Base-by-base conservation (phyloP, 2,888 invertebrate species). In the Torymus texanus region DNA sequence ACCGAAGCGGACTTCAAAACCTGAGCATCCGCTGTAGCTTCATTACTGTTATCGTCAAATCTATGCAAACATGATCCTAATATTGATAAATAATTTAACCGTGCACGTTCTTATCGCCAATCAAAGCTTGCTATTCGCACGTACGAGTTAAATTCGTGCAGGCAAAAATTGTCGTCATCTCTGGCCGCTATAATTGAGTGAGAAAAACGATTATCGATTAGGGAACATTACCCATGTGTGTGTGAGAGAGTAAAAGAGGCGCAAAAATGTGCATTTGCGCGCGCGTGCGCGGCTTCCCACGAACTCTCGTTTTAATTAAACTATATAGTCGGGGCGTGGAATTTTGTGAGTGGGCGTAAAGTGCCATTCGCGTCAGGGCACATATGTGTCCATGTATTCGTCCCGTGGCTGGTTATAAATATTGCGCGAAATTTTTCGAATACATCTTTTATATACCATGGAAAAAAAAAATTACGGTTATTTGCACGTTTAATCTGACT, bases 231-330 rank as follows among this genome's bases (percentile, higher is more conserved):
- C 61, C 65, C 41, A 58, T 53, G 18, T n/a, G 65, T 51, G 63
- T 55, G 16, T 41, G 18, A 14, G 65, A 21, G 62, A 3, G 24
- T 18, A 65, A 73, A 65, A 71, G 59, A 21, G 55, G 29, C 62
- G 29, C 12, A 71, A 77, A 77, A 77, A 75, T 71, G 41, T 8
- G 4, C 29, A 2, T 21, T 21, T 21, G 63, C 70, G 13, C 58
- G 65, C n/a, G 76, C 76, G 71, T 65, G 76, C 41, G n/a, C n/a
- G n/a, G n/a, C n/a, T n/a, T n/a, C 21, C 1, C 62, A 56, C 56
- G 51, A 55, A 29, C 72, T 78, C 77, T 72, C 61, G 72, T 72
- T 78, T 78, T 72, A 78, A 78, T 78, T 78, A 59, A 78, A 78
- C 66, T 70, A 56, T 66, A 72, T 58, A 59, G 18, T 24, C 2